phyloP scores from a whole-genome alignment of 2,113 vertebrate species.

The Gnathonemus echidnorhynchus region DNA sequence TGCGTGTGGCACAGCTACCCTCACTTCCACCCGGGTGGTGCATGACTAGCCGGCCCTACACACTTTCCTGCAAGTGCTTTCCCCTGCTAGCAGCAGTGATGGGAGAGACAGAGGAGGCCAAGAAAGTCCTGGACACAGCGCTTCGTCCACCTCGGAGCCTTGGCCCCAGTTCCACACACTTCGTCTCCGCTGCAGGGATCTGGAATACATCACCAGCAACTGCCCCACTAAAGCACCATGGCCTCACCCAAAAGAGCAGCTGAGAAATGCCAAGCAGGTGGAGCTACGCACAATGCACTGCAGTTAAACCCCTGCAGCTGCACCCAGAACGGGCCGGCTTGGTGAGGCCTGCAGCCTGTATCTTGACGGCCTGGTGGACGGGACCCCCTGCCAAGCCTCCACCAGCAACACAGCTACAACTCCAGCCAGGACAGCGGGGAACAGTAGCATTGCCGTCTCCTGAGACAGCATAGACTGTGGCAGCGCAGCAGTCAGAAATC shows the following conservation, averaged over 20 bases:
- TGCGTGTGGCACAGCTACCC: background rate
- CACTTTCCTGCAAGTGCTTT: background rate
- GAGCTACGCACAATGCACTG: background rate
- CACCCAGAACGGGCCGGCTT: background rate
- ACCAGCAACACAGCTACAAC: background rate
- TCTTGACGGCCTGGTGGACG: no score
- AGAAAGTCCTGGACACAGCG: background rate
- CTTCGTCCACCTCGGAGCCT: background rate
- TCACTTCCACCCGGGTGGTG: background rate
- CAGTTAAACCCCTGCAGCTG: background rate
- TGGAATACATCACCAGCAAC: background rate
- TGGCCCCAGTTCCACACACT: background rate
- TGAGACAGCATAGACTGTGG: no score
- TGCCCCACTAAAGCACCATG: background rate
- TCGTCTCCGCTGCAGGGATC: background rate
- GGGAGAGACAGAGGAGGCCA: background rate
- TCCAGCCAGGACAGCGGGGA: background rate
- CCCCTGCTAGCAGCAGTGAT: background rate
- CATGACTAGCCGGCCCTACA: no score
- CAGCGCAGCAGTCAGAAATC: background rate
- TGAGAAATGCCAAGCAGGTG: background rate
- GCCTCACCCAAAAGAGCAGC: no score
- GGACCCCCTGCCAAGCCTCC: no score
- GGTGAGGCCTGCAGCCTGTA: no score
- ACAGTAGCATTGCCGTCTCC: background rate